Evolutionary conservation across 2,113 vertebrate species (phyloP).

Genomic region (Hyperopisus bebe): DNA sequence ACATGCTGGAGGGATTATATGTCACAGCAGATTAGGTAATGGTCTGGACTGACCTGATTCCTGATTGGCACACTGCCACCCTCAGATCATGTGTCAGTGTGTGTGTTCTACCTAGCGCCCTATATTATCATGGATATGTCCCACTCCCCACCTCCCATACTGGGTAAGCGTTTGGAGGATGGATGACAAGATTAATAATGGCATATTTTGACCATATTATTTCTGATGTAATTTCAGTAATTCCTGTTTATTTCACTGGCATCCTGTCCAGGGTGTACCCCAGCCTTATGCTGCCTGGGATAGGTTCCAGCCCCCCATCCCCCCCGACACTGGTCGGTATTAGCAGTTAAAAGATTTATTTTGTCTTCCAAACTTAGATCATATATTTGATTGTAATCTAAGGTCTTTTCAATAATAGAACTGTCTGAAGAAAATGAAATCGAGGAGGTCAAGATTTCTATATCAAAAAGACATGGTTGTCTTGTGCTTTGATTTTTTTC

Average conservation of each 20-base stretch:
- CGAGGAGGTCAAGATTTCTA: background rate
- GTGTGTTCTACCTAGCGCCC: background rate
- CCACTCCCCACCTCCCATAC: background rate
- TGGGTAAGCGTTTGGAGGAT: background rate
- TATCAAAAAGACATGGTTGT: background rate
- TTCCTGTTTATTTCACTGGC: background rate
- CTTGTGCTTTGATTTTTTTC: background rate
- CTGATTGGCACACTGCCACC: background rate
- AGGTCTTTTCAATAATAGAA: background rate
- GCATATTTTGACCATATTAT: background rate
- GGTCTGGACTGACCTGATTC: background rate
- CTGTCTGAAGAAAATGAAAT: background rate
- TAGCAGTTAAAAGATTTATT: background rate
- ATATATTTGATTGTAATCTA: background rate
- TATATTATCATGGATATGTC: background rate
- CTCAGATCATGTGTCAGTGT: background rate
- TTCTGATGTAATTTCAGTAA: constrained; percentile 1
- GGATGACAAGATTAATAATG: background rate
- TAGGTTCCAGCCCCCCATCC: background rate
- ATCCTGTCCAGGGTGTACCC: background rate
- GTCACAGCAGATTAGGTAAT: background rate
- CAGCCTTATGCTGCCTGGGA: background rate
- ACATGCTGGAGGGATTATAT: background rate
- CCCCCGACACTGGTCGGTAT: background rate
- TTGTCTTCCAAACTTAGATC: background rate